Base-by-base conservation (phyloP, 2,113 vertebrate species). In the Jacana jacana region DNA sequence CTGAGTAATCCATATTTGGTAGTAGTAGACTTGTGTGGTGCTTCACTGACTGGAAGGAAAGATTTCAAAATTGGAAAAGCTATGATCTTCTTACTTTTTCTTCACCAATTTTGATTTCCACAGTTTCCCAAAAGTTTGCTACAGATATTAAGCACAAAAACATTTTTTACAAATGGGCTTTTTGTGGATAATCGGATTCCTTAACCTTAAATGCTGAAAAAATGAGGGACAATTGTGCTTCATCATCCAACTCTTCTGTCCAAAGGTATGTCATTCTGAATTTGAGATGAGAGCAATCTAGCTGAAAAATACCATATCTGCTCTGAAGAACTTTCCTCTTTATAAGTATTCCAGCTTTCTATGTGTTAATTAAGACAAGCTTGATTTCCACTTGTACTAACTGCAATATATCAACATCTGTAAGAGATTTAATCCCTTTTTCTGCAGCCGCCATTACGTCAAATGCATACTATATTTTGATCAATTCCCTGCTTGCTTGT, bases 401-500 rank as follows among this genome's bases (percentile, higher is more conserved):
- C 71, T 88, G 49, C 68, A 93, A 73, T 72, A 82, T 88, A 64
- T 89, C 64, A 88, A 77, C 82, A 92, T 91, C 86, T 93, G 88
- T 42, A 91, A 75, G 30, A 92, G 23, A 75, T 91, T 92, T 51
- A 81, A 81, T 64, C 23, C 28, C 27, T 40, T 85, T 76, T 85
- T 51, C 83, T 88, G 28, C 64, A 78, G 80, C 69, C 17, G 24
- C 42, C 69, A 92, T 73, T 81, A 75, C 23, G 25, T 89, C 80
- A 93, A 89, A 89, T 54, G 23, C n/a, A 39, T 49, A 39, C 48
- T 94, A 9, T 88, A 90, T 92, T 95, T 93, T 87, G 51, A 89
- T 88, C 75, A 82, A 54, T 79, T 91, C 78, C 30, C 35, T 48
- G 15, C 52, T 80, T 89, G 37, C 66, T 91, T 35, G 23, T 25